Conservation (phyloP, 1,140 invertebrate species). For the Leptinotarsa texana region DNA sequence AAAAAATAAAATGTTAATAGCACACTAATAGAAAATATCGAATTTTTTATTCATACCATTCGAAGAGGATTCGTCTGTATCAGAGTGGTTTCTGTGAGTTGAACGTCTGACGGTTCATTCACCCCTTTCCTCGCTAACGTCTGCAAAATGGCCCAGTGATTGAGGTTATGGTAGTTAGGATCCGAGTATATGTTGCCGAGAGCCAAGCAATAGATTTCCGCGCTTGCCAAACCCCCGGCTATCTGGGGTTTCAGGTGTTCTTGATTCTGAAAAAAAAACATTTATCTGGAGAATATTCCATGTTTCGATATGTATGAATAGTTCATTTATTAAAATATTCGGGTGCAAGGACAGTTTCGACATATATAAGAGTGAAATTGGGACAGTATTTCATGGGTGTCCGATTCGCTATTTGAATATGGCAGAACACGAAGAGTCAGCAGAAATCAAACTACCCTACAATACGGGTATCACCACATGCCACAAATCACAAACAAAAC, state of each 20-base stretch:
- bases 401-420: too few relatives aligned
- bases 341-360: too few relatives aligned
- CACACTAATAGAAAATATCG: too few relatives aligned
- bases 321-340: too few relatives aligned
- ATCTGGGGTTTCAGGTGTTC: slow-evolving; percentile 94
- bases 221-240: slow-evolving; percentile 88
- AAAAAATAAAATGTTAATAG: too few relatives aligned
- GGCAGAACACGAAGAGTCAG: too few relatives aligned
- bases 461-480: too few relatives aligned
- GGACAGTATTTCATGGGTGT: too few relatives aligned
- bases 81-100: slow-evolving; percentile 93
- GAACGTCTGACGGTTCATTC: slow-evolving; percentile 74
- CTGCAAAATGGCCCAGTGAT: slow-evolving; percentile 92
- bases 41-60: slow-evolving; percentile 70
- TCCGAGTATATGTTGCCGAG: slow-evolving; percentile 96
- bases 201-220: slow-evolving; percentile 94
- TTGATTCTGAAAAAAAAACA: slow-evolving; percentile 70
- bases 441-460: too few relatives aligned
- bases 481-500: too few relatives aligned
- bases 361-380: too few relatives aligned
- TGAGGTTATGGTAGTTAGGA: slow-evolving; percentile 92
- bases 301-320: neutral
- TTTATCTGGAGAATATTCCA: neutral
- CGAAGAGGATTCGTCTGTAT: slow-evolving; percentile 94
- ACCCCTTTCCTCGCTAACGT: slow-evolving; percentile 90